These are phyloP conservation scores for Aplocera efformata DNA, from an alignment of 2,888 invertebrate genomes.

Conservation along the genomic window DNA sequence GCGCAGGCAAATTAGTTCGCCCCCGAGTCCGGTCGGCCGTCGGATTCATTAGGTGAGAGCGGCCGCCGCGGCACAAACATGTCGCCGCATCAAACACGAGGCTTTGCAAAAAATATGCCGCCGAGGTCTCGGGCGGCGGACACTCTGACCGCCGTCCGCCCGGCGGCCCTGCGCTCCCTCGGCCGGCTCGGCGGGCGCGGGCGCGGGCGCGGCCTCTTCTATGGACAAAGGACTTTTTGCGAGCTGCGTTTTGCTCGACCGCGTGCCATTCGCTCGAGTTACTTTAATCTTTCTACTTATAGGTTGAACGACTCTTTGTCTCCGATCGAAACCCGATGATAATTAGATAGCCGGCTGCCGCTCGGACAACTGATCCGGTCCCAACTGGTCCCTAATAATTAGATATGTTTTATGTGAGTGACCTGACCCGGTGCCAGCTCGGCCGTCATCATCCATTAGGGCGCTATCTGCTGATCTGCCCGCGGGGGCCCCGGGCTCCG, in stretches of 20 bases:
- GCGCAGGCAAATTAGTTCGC: constrained; percentile 66
- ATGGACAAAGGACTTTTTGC: constrained; percentile 16
- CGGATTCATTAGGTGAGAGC: constrained; percentile 64
- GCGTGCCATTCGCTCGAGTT: constrained; percentile 11
- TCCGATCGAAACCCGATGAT: constrained; percentile 1
- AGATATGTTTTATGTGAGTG: constrained; percentile 2
- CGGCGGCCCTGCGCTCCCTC: neutral
- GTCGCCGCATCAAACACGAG: constrained; percentile 32
- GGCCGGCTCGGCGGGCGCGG: neutral
- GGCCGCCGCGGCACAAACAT: constrained; percentile 44
- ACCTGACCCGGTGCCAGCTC: constrained; percentile 14
- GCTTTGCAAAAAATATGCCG: constrained; percentile 34
- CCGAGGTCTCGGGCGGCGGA: constrained; percentile 15
- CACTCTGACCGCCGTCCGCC: constrained; percentile 11
- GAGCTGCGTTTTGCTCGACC: constrained; percentile 9
- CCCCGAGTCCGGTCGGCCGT: constrained; percentile 48
- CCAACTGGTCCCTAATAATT: neutral
- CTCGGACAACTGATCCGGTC: too few species aligned
- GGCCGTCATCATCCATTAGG: constrained; percentile 25
- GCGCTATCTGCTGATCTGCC: constrained; percentile 18
- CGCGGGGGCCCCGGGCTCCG: constrained; percentile 14
- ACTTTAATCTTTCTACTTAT: constrained; percentile 7
- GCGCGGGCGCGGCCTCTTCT: constrained; percentile 1
- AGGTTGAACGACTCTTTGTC: constrained; percentile 3
- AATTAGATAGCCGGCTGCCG: too few species aligned